Percentiles rank a stretch among this genome's conserved stretches.
Evolutionary conservation across 2,797 vertebrate genomes (phyloP).

Genomic region (Austrolebias charrua): DNA sequence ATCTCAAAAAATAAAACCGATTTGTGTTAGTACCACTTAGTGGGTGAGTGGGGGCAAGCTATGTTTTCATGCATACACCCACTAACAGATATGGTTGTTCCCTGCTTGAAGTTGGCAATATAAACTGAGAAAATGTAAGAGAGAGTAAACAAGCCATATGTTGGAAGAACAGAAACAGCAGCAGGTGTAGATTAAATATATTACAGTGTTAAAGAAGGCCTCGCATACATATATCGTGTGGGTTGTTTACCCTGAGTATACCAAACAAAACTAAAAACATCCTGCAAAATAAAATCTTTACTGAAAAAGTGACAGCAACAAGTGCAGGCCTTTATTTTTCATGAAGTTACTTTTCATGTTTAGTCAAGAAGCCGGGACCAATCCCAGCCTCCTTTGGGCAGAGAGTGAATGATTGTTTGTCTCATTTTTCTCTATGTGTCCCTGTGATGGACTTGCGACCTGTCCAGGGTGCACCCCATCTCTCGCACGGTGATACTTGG

Average conservation of each 20-base stretch:
- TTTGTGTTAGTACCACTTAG: neutral
- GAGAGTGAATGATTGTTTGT: too few species aligned
- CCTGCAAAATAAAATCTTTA: too few species aligned
- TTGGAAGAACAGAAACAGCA: neutral
- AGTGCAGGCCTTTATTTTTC: too few species aligned
- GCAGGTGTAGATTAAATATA: neutral
- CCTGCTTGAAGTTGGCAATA: neutral
- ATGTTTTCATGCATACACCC: neutral
- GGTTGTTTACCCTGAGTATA: neutral
- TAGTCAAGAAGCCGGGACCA: too few species aligned
- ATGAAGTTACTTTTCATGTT: too few species aligned
- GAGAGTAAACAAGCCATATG: neutral
- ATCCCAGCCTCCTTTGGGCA: too few species aligned
- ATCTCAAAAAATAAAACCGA: neutral
- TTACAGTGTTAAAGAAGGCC: neutral
- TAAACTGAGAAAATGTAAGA: neutral
- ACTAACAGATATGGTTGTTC: neutral
- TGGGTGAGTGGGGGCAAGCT: slow-evolving; percentile 1
- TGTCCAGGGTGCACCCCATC: too few species aligned
- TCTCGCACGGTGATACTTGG: too few species aligned
- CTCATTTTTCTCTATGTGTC: too few species aligned
- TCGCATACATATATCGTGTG: neutral
- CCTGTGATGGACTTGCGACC: too few species aligned
- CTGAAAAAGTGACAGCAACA: too few species aligned
- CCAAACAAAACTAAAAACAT: too few species aligned